Base-by-base conservation (phyloP, 2,888 invertebrate species). In the Ischnus inquisitorius region DNA sequence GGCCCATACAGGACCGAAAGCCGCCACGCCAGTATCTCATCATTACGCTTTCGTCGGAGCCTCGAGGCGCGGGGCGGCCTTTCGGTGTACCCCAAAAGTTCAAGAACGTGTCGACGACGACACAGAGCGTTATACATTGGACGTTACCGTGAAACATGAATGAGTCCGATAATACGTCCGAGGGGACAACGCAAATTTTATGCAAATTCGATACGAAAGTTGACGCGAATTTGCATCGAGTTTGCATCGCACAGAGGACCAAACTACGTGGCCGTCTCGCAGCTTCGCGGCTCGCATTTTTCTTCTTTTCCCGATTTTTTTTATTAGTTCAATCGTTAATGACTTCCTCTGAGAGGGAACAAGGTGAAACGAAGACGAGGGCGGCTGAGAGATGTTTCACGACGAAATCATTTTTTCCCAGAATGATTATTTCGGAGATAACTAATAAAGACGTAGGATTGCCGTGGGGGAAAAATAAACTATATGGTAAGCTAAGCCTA, bases 181-280 rank as follows among this genome's bases (percentile, higher is more conserved):
- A 75, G 28, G 82, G 79, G 79, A 84, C 82, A 72, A 79, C 71
- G 75, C 51, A 79, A 84, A 84, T 84, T 79, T 79, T 76, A 84
- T 82, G 82, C 78, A 82, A 82, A 79, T 82, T 75, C 71, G 72
- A 84, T 78, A 79, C 84, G 57, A 79, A 75, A 79, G 79, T 81
- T 82, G 82, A 84, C 74, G 79, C 25, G 57, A 78, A 82, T 84
- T 84, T 81, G 79, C 84, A 82, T 84, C 57, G 48, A 83, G 79
- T 83, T 79, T 75, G 83, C 79, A 79, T 83, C 62, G 64, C 79
- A 83, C 62, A 79, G 83, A 75, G 77, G 46, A 65, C 25, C 62
- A 22, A 67, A 39, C 16, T 39, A 75, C 79, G 75, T 67, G 22
- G 65, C 75, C 65, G 54, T 72, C 67, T 68, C 19, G 54, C 60